phyloP scores from a whole-genome alignment of 2,888 invertebrate species.

The Dicranocentrus wangi region DNA sequence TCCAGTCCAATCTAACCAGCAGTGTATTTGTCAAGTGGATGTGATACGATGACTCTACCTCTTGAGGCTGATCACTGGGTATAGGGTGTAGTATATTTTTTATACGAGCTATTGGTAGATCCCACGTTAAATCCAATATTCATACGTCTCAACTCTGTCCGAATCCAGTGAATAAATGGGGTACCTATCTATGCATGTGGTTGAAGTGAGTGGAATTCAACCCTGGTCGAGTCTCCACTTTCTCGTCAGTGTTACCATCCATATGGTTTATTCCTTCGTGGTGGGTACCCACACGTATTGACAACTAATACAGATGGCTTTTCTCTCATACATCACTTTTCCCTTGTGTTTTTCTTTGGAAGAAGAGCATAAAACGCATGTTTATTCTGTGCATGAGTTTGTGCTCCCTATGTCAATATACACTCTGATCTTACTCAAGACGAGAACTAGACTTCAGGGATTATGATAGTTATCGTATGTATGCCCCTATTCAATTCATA shows the following conservation, averaged over 20 bases:
- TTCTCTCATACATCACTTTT: constrained; percentile 17
- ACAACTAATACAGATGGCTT: constrained; percentile 13
- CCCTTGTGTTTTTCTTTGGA: constrained; percentile 1
- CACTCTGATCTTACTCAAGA: constrained; percentile 2
- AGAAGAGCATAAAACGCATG: neutral
- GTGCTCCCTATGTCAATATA: neutral
- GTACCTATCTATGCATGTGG: too few relatives aligned
- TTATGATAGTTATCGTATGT: neutral
- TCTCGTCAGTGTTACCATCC: neutral
- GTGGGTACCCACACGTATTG: neutral
- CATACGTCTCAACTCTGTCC: neutral
- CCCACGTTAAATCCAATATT: constrained; percentile 23
- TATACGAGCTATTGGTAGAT: neutral
- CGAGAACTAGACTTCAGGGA: neutral
- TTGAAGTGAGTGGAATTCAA: too few relatives aligned
- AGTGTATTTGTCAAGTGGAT: too few relatives aligned
- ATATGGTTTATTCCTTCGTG: neutral
- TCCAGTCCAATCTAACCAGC: too few relatives aligned
- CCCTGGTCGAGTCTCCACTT: too few relatives aligned
- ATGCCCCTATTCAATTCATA: too few relatives aligned
- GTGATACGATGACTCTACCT: too few relatives aligned
- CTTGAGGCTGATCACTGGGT: too few relatives aligned
- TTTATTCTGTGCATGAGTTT: neutral
- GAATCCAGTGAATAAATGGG: too few relatives aligned
- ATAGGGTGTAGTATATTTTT: neutral